A percentile compares a stretch with the other conserved stretches of the same genome.
phyloP scores from a whole-genome alignment of 1,140 invertebrate species.

The Maniola jurtina region DNA sequence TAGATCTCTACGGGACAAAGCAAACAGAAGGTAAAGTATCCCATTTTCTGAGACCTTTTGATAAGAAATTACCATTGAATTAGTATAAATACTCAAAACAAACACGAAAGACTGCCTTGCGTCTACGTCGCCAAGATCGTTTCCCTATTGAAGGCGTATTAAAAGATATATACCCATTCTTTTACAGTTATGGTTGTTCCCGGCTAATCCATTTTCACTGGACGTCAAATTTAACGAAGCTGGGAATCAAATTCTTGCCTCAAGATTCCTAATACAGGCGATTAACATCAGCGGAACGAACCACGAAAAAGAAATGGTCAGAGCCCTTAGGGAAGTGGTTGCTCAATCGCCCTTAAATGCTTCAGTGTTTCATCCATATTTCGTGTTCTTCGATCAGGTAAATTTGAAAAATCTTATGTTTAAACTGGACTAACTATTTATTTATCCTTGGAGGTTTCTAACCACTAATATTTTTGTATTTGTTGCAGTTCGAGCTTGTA shows the following conservation, averaged over 20 bases:
- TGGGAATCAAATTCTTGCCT: constrained; percentile 87
- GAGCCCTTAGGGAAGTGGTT: constrained; percentile 88
- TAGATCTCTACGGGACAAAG: no score
- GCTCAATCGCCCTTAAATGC: constrained; percentile 88
- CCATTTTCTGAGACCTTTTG: no score
- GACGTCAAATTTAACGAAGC: constrained; percentile 92
- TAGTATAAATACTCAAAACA: no score
- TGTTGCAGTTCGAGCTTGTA: constrained; percentile 93
- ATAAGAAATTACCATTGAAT: no score
- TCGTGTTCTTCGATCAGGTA: constrained; percentile 96
- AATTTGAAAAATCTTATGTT: constrained; percentile 1
- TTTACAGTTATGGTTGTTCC: constrained; percentile 85
- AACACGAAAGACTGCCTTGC: no score
- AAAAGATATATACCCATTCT: no score
- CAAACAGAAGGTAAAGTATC: no score
- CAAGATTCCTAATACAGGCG: constrained; percentile 92
- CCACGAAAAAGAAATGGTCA: constrained; percentile 94
- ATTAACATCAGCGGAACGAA: constrained; percentile 94
- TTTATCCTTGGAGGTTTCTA: no score
- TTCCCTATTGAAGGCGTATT: no score
- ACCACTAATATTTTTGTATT: constrained; percentile 38
- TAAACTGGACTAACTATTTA: background rate
- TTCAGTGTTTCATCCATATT: constrained; percentile 96
- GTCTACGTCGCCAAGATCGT: no score
- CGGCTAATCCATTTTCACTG: constrained; percentile 86